Percentiles rank a stretch among this genome's conserved stretches.
phyloP scores from a whole-genome alignment of 2,113 vertebrate genomes.

The Cebus imitator region DNA sequence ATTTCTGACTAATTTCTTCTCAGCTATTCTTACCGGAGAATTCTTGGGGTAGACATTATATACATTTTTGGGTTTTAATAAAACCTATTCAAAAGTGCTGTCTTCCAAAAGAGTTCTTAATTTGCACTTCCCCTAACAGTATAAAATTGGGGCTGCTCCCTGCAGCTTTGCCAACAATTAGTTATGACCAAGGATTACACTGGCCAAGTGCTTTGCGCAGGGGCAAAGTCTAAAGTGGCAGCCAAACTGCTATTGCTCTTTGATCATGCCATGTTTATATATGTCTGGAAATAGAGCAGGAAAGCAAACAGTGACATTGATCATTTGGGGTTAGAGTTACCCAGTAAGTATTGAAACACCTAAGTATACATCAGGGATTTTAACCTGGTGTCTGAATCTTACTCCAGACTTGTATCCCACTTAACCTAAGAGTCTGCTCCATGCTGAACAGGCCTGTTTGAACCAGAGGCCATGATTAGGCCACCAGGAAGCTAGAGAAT shows the following conservation, averaged over 20 bases:
- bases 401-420: not conserved
- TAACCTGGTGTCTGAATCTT: not conserved
- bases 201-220: not conserved
- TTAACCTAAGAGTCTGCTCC: not conserved
- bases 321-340: not conserved
- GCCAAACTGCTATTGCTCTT: not conserved
- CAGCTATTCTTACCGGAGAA: not conserved
- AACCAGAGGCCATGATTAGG: not conserved
- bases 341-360: not conserved
- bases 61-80: not conserved
- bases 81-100: not conserved
- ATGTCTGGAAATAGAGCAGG: constrained; percentile 26
- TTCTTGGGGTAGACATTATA: not conserved
- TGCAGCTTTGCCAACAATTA: not conserved
- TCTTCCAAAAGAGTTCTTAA: constrained; percentile 4
- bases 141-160: not conserved
- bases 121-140: not conserved
- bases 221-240: constrained; percentile 20
- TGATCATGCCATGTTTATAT: constrained; percentile 32
- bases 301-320: constrained; percentile 5
- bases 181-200: not conserved
- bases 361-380: not conserved
- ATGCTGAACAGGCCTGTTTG: not conserved
- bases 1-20: not conserved
- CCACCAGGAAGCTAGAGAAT: not conserved